Base-by-base conservation (phyloP, 2,797 vertebrate species). In the Rhinatrema bivittatum region DNA sequence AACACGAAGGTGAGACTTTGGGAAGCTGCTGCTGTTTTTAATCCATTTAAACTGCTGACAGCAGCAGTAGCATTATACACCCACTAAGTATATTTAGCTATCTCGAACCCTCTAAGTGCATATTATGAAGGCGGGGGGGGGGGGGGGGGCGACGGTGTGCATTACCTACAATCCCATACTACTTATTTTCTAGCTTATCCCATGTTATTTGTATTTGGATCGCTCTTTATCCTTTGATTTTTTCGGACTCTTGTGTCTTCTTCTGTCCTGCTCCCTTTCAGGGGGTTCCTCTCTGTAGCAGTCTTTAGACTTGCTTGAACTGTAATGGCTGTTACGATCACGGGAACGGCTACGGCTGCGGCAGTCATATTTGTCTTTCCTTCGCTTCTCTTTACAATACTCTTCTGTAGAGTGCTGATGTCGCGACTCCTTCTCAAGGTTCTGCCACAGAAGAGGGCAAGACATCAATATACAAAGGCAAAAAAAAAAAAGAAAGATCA, bases 171-270 rank as follows among this genome's bases (percentile, higher is more conserved):
- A n/a, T n/a, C n/a, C n/a, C n/a, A n/a, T n/a, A n/a, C n/a, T n/a
- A n/a, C n/a, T n/a, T n/a, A n/a, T n/a, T 26, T 16, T 46, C 16
- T 14, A 11, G 10, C 20, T n/a, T n/a, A n/a, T 55, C 5, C 0
- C 33, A 16, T 17, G 46, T 80, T 66, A 84, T 64, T 74, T 71
- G 44, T 84, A 73, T 46, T 73, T 82, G 12, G 77, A 75, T 41
- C 74, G 74, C 19, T 92, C 87, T 61, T 88, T 91, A 45, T 93
- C 86, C 75, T 74, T 91, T 16, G 82, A 80, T 53, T 81, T 91
- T 71, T 76, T 89, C 17, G 91, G 88, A 50, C 82, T 92, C 50
- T 73, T 79, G 47, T 87, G 88, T 53, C 74, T 58, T 42, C 81
- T 90, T 49, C 57, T 77, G 28, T 77, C 70, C 54, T 70, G 74